phyloP scores from a whole-genome alignment of 2,113 vertebrate genomes.

The Gopherus evgoodei region DNA sequence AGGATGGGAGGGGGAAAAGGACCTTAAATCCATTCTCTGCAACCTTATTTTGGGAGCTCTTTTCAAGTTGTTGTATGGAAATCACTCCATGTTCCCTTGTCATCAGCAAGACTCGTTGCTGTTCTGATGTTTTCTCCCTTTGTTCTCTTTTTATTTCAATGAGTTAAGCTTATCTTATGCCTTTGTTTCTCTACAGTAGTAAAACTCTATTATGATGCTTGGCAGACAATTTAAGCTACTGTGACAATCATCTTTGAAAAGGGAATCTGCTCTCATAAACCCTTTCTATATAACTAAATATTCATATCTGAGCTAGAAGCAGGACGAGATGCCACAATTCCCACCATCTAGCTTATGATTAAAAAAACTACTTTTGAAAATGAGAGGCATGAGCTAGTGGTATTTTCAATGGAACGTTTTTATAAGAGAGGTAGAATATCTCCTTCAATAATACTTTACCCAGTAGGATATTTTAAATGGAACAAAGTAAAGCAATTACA shows the following conservation, averaged over 20 bases:
- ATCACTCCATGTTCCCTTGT: slow-evolving; percentile 27
- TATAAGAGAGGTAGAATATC: background rate
- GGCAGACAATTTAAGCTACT: slow-evolving; percentile 74
- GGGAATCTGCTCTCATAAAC: slow-evolving; percentile 69
- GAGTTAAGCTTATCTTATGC: slow-evolving; percentile 73
- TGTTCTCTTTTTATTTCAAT: slow-evolving; percentile 62
- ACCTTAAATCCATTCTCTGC: background rate
- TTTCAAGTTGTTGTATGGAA: slow-evolving; percentile 60
- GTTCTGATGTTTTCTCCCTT: slow-evolving; percentile 26
- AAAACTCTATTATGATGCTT: slow-evolving; percentile 72
- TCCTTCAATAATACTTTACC: background rate
- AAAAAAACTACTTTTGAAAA: slow-evolving; percentile 50
- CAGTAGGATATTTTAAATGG: background rate
- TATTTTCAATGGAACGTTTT: background rate
- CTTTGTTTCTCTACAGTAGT: slow-evolving; percentile 77
- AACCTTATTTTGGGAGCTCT: slow-evolving; percentile 51
- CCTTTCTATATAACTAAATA: slow-evolving; percentile 64
- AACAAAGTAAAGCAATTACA: background rate
- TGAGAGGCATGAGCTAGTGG: slow-evolving; percentile 1
- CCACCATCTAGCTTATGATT: slow-evolving; percentile 33
- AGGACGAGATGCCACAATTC: background rate
- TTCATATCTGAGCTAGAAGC: slow-evolving; percentile 26
- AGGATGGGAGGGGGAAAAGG: background rate
- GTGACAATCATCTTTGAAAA: slow-evolving; percentile 75
- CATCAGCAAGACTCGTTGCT: slow-evolving; percentile 11